These are phyloP conservation scores for Ceyx margarethae DNA, from an alignment of 2,113 vertebrate species.

Conservation along the genomic window DNA sequence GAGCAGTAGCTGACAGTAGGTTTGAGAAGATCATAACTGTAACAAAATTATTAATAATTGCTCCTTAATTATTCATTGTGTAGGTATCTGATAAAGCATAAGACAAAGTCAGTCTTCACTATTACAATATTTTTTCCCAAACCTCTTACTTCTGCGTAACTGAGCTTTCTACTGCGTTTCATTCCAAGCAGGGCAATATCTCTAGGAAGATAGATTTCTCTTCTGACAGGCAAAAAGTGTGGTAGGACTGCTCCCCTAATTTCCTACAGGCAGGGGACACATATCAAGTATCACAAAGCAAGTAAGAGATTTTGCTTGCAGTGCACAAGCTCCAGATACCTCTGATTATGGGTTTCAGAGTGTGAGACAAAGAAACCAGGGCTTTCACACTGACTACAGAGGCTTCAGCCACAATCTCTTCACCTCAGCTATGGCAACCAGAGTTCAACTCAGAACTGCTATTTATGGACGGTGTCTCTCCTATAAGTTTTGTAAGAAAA, in stretches of 20 bases:
- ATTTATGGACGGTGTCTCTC: not conserved
- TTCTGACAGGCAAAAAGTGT: not conserved
- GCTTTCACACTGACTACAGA: not conserved
- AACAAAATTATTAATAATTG: not conserved
- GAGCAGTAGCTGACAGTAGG: not conserved
- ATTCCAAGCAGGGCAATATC: not conserved
- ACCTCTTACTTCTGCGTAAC: not conserved
- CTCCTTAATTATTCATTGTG: not conserved
- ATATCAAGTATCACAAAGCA: not conserved
- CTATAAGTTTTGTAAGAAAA: not conserved
- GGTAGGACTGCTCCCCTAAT: not conserved
- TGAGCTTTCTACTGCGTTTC: not conserved
- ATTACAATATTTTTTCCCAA: not conserved
- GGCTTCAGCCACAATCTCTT: not conserved
- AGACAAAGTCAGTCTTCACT: not conserved
- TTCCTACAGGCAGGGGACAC: not conserved
- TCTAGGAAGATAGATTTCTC: not conserved
- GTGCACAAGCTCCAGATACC: not conserved
- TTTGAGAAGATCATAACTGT: not conserved
- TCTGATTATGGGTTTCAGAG: not conserved
- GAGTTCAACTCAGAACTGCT: not conserved
- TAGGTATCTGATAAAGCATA: rapidly evolving
- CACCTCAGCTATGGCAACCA: not conserved
- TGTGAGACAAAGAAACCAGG: not conserved
- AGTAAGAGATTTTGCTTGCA: not conserved